These are phyloP conservation scores for Notarius lentiginosus DNA, from an alignment of 2,113 vertebrate species.

Conservation along the genomic window DNA sequence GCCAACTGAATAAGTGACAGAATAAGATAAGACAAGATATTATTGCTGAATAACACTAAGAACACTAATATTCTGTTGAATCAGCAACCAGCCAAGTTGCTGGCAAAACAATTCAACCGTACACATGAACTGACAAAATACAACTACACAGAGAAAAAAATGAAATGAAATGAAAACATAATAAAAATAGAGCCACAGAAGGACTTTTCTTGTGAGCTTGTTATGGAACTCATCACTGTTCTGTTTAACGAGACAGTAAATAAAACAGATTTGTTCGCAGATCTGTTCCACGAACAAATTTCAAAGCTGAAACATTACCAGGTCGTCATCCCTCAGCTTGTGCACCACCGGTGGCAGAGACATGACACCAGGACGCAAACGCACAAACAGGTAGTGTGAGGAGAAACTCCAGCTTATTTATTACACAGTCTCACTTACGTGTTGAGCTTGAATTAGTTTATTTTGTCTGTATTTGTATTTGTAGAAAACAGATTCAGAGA, in stretches of 20 bases:
- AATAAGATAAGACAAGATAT: too few species aligned
- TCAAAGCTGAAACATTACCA: conserved; percentile 59
- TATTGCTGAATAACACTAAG: too few species aligned
- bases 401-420: neutral
- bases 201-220: neutral
- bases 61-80: too few species aligned
- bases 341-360: conserved; percentile 59
- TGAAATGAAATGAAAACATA: too few species aligned
- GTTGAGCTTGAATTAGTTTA: neutral
- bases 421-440: too few species aligned
- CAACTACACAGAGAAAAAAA: too few species aligned
- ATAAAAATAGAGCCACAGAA: neutral
- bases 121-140: too few species aligned
- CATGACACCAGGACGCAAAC: conserved; percentile 32
- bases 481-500: conserved; percentile 50
- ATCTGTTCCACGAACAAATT: conserved; percentile 24
- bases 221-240: neutral
- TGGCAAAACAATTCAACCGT: too few species aligned
- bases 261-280: conserved; percentile 43
- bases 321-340: conserved; percentile 64
- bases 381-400: conserved; percentile 50
- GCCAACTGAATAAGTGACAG: too few species aligned
- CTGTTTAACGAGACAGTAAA: neutral
- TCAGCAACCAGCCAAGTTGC: too few species aligned
- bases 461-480: conserved; percentile 35